A percentile compares a stretch with the other conserved stretches of the same genome.
These are phyloP conservation scores for Chionodraco myersi DNA, from an alignment of 2,113 vertebrate species.

Conservation along the genomic window DNA sequence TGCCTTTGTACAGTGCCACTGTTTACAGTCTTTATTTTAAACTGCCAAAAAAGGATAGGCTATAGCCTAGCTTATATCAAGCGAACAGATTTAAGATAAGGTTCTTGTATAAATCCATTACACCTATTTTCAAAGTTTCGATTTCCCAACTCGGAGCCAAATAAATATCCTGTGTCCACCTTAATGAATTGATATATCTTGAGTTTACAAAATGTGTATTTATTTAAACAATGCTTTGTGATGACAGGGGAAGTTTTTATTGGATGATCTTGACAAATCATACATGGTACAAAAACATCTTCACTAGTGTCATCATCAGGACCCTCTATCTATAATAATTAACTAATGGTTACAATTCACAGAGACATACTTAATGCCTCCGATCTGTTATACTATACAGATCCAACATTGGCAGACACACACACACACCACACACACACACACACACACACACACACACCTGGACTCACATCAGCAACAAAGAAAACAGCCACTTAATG, in stretches of 20 bases:
- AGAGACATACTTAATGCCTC: conserved; percentile 8
- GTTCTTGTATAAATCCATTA: not conserved
- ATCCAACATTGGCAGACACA: not conserved
- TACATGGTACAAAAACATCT: not conserved
- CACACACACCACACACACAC: not conserved
- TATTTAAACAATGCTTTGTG: not conserved
- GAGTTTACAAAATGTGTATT: not conserved
- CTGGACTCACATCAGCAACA: conserved; percentile 56
- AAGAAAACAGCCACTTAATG: conserved; percentile 17
- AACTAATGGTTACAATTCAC: conserved; percentile 9
- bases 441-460: conserved; percentile 27
- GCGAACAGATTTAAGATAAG: not conserved
- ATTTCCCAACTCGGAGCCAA: too few relatives aligned
- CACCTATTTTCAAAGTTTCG: too few relatives aligned
- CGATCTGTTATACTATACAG: conserved; percentile 5
- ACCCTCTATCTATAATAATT: not conserved
- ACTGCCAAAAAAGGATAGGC: not conserved
- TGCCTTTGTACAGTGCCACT: too few relatives aligned
- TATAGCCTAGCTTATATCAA: not conserved
- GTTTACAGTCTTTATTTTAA: not conserved
- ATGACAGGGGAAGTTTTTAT: not conserved
- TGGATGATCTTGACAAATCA: not conserved
- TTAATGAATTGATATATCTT: not conserved
- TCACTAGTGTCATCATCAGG: not conserved
- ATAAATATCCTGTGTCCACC: not conserved